Base-by-base conservation (phyloP, 2,888 invertebrate species). In the Scaptomyza reducta region DNA sequence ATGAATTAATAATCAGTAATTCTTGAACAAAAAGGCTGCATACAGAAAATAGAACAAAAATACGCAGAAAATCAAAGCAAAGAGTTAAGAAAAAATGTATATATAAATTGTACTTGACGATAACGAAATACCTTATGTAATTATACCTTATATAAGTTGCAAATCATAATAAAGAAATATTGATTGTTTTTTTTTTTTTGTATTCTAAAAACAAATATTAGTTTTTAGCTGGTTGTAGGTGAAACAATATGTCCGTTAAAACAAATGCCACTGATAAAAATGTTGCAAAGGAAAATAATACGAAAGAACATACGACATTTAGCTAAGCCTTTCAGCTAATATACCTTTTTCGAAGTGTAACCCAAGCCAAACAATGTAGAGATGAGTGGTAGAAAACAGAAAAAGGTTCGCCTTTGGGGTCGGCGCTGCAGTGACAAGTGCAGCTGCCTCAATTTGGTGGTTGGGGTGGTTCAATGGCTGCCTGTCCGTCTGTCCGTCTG, bases 1-100 rank as follows among this genome's bases (percentile, higher is more conserved):
- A 87, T 87, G 87, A 89, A 87, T 87, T 87, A 88, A 89, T 87
- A 87, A 87, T 87, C 87, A 87, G 89, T 83, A 86, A 87, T 87
- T 87, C 79, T 85, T 77, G 61, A 82, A 82, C 81, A 87, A 84
- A 77, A 83, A 74, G 67, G 69, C 73, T 59, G 61, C 33, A 49
- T 51, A 55, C 41, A 53, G 42, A 74, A 33, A 53, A 22, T 3
- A 33, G 65, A 46, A 44, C 40, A 65, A 70, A 59, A 62, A 13
- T n/a, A 40, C 33, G 40, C 11, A 50, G 16, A 44, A 56, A 61
- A 70, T 63, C 62, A 50, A 58, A 61, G 66, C 50, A 54, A 55
- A 61, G 47, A 22, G 31, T 9, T 6, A 6, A 3, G 7, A 54
- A 41, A 40, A 33, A 42, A 13, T 10, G n/a, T 4, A 6, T 10